Evolutionary conservation across 2,113 vertebrate species (phyloP).

Genomic region (Toxotes chatareus): DNA sequence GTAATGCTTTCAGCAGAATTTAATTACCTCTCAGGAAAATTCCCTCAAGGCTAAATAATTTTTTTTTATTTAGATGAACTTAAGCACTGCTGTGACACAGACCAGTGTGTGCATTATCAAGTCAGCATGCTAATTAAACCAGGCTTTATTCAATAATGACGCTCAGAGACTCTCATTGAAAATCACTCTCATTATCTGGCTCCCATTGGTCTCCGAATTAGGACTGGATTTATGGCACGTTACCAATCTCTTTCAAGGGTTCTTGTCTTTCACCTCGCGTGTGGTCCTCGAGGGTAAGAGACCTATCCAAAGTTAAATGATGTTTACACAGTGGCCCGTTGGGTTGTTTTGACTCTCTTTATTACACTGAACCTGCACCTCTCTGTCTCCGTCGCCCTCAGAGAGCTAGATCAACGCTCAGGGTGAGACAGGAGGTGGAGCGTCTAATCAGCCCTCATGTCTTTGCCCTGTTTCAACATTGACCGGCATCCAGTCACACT

Average conservation of each 20-base stretch:
- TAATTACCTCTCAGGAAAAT: slow-evolving; percentile 56
- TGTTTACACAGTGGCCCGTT: slow-evolving; percentile 76
- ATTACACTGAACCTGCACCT: slow-evolving; percentile 52
- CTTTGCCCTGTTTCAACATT: neutral
- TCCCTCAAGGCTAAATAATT: slow-evolving; percentile 38
- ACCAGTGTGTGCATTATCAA: slow-evolving; percentile 49
- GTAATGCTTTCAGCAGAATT: slow-evolving; percentile 51
- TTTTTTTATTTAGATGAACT: slow-evolving; percentile 45
- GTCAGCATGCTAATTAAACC: slow-evolving; percentile 69
- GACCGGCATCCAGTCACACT: neutral
- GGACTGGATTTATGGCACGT: slow-evolving; percentile 66
- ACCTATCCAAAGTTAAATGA: slow-evolving; percentile 73
- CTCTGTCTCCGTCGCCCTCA: slow-evolving; percentile 40
- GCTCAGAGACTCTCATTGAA: slow-evolving; percentile 61
- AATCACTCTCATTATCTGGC: slow-evolving; percentile 73
- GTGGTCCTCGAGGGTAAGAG: slow-evolving; percentile 73
- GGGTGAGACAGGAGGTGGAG: neutral
- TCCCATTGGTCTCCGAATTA: slow-evolving; percentile 64
- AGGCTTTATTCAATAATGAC: slow-evolving; percentile 73
- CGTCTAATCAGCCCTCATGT: slow-evolving; percentile 31
- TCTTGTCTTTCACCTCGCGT: slow-evolving; percentile 76
- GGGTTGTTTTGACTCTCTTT: slow-evolving; percentile 70
- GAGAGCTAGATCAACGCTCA: neutral
- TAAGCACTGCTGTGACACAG: slow-evolving; percentile 55
- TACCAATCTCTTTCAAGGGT: slow-evolving; percentile 76